Base-by-base conservation (phyloP, 1,140 invertebrate species). In the Drosophila tani region DNA sequence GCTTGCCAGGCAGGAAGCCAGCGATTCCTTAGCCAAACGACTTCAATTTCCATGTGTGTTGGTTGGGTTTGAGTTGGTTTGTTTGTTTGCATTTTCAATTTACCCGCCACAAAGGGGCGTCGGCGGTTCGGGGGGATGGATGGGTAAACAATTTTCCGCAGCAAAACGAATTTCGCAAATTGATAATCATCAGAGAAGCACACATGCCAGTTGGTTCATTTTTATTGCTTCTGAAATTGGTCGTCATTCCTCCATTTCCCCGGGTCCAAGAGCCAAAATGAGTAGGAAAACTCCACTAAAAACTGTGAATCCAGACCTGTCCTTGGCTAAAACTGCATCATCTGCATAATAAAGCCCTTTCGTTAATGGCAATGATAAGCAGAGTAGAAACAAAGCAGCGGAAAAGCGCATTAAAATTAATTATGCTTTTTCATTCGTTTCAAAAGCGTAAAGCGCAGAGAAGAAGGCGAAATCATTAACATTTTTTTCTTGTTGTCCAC, bases 21-120 rank as follows among this genome's bases (percentile, higher is more conserved):
- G 35, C 71, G 68, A 80, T 87, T 76, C 41, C 70, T 62, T 60
- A 59, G n/a, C 55, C 57, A 76, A 76, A 58, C 58, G 63, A 84
- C 81, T 84, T 81, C 66, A 68, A 83, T 88, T 81, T 87, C 38
- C 80, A 88, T 74, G 77, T 87, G 64, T 60, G 74, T 41, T 79
- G 17, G 17, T 7, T 41, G 15, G 53, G 27, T 66, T 41, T 79
- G 17, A 14, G 3, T 41, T 5, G 53, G 27, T 66, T 50, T 73
- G 53, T 71, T 79, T 82, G 80, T 83, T 77, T 83, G 80, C 76
- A 45, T 55, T 83, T 77, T 80, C 83, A 59, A 87, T 82, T 79
- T 79, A 56, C 27, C 58, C 29, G 60, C 40, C 71, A 75, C 67
- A 70, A 59, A 46, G 24, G 47, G 12, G 64, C 29, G 43, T 24